These are phyloP conservation scores for Phainopepla nitens DNA, from an alignment of 2,113 vertebrate genomes.

Conservation along the genomic window DNA sequence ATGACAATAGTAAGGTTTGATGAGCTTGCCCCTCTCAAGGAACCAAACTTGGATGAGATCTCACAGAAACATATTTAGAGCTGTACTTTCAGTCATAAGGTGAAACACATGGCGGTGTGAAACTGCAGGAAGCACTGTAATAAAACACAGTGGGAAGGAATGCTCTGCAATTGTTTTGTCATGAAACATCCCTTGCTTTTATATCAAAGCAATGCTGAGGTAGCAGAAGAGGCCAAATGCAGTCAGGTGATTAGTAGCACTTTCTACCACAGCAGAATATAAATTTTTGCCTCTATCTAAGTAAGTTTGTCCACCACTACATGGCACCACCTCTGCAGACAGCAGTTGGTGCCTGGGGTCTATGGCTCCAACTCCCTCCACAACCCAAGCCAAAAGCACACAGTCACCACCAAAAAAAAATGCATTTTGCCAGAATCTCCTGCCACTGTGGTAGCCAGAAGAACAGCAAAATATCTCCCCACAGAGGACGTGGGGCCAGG, in stretches of 20 bases:
- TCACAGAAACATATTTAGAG: background rate
- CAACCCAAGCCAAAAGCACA: background rate
- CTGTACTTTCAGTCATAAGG: background rate
- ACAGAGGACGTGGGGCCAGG: background rate
- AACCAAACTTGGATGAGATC: background rate
- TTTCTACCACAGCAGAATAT: background rate
- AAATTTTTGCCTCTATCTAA: background rate
- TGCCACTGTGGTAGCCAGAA: background rate
- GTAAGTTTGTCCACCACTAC: fast-evolving
- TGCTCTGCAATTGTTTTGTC: background rate
- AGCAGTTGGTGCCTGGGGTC: background rate
- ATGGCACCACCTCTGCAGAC: background rate
- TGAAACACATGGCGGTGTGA: background rate
- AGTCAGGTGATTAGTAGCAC: background rate
- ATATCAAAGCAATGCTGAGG: background rate
- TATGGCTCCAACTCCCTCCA: background rate
- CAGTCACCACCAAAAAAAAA: too few species aligned
- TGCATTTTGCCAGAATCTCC: background rate
- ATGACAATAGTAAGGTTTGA: background rate
- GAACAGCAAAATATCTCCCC: background rate
- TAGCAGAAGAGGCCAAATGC: background rate
- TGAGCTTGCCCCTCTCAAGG: background rate
- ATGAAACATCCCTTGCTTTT: background rate
- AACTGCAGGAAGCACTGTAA: background rate
- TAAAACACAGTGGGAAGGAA: background rate